Base-by-base conservation (phyloP, 1,140 invertebrate species). In the Euura lappo region DNA sequence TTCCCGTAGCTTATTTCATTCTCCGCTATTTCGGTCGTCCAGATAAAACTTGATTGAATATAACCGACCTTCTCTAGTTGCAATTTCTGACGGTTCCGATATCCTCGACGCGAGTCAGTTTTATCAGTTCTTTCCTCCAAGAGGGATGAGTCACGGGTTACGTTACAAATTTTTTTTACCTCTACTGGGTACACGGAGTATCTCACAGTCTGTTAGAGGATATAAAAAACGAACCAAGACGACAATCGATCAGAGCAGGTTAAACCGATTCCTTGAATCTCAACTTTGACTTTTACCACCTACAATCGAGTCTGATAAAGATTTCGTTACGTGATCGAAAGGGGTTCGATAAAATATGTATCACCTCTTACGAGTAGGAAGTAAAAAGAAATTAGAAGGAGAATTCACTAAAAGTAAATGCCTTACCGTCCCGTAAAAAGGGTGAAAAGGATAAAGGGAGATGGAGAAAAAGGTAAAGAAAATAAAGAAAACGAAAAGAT, bases 361-460 rank as follows among this genome's bases (percentile, higher is more conserved):
- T 28, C 28, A 28, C 28, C 28, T 28, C 28, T 28, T 28, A 28
- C 28, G 28, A 28, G 28, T 28, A 28, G 28, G 28, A 28, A 60
- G 8, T 60, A 6, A 3, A 60, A 60, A 60, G 8, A 60, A 60
- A 60, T 0, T 11, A 60, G 13, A 60, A 60, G 3, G 13, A 60
- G 13, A 60, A 11, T 60, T 11, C 6, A 60, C 51, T 60, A n/a
- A 60, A 60, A 60, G 51, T 60, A 60, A 60, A 60, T 60, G 51
- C 51, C 51, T 60, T 60, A 60, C 51, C 8, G 51, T 11, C 28
- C 28, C 28, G 51, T 68, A 68, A 44, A 68, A 44, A 68, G 66
- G 28, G 66, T 42, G 28, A 68, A 4, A 68, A 42, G 44, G 66
- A 68, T 42, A 28, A 44, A 28, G 66, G 44, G 10, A 28, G 66